A percentile compares a stretch with the other conserved stretches of the same genome.
Evolutionary conservation across 1,140 invertebrate genomes (phyloP).

Genomic region (Drusus annulatus): DNA sequence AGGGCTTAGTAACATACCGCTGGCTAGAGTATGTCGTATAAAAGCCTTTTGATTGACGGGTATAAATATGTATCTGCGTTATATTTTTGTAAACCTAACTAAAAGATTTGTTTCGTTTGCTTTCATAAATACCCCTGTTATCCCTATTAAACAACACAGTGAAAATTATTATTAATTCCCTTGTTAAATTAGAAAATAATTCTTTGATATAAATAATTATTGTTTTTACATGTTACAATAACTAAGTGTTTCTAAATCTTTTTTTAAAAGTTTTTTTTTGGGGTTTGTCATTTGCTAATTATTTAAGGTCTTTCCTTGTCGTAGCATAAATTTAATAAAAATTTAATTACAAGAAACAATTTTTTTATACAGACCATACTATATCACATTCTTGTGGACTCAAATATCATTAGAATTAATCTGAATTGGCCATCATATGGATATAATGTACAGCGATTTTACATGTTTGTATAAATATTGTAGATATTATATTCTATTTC

Average conservation of each 20-base stretch:
- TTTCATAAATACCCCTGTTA: not conserved
- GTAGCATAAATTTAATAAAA: not conserved
- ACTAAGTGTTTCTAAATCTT: too few relatives aligned
- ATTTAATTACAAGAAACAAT: slow-evolving; percentile 4
- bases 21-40: slow-evolving; percentile 32
- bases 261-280: too few relatives aligned
- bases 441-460: slow-evolving; percentile 5
- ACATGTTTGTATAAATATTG: slow-evolving; percentile 21
- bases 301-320: not conserved
- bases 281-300: too few relatives aligned
- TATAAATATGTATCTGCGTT: slow-evolving; percentile 35
- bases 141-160: not conserved
- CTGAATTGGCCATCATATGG: too few relatives aligned
- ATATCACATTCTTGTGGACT: not conserved
- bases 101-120: not conserved
- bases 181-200: too few relatives aligned
- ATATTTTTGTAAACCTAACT: slow-evolving; percentile 21
- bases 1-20: slow-evolving; percentile 25
- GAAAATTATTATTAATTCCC: too few relatives aligned
- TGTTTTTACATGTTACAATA: too few relatives aligned
- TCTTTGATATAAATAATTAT: too few relatives aligned
- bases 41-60: slow-evolving; percentile 46
- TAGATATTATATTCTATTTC: not conserved
- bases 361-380: slow-evolving; percentile 13
- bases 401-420: not conserved